Conservation (phyloP, 2,113 vertebrate genomes). For the Prunella fulvescens region DNA sequence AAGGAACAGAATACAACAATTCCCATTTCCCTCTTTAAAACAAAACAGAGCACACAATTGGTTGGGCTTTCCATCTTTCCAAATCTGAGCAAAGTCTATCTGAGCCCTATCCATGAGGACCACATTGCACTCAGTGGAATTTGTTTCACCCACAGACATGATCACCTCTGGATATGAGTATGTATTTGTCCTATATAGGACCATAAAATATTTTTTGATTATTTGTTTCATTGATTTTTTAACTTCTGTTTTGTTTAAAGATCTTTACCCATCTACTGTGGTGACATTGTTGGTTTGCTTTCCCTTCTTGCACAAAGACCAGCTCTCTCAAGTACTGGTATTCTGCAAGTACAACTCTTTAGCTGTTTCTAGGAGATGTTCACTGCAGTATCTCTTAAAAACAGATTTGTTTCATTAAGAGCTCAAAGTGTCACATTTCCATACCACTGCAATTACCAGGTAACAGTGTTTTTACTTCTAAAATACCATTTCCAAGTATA, state of each 20-base stretch:
- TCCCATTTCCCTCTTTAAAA: background rate
- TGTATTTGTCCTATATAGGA: background rate
- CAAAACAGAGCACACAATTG: background rate
- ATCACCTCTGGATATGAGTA: background rate
- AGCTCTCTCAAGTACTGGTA: background rate
- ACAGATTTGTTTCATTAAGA: background rate
- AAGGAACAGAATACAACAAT: background rate
- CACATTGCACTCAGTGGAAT: background rate
- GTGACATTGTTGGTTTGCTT: background rate
- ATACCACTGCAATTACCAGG: slow-evolving; percentile 2
- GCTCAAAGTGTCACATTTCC: background rate
- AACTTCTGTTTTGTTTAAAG: background rate
- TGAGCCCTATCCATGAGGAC: background rate
- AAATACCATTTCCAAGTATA: slow-evolving; percentile 44
- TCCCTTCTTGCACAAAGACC: background rate
- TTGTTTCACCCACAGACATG: background rate
- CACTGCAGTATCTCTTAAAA: background rate
- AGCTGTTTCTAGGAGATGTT: background rate
- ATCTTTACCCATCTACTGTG: background rate
- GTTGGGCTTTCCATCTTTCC: background rate
- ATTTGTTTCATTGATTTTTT: background rate
- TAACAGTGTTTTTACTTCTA: slow-evolving; percentile 24
- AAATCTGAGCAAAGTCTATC: background rate
- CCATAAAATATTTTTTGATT: background rate
- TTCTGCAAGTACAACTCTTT: background rate